A percentile compares a stretch with the other conserved stretches of the same genome.
These are phyloP conservation scores for Vipera latastei DNA, from an alignment of 2,797 vertebrate species.

Conservation along the genomic window DNA sequence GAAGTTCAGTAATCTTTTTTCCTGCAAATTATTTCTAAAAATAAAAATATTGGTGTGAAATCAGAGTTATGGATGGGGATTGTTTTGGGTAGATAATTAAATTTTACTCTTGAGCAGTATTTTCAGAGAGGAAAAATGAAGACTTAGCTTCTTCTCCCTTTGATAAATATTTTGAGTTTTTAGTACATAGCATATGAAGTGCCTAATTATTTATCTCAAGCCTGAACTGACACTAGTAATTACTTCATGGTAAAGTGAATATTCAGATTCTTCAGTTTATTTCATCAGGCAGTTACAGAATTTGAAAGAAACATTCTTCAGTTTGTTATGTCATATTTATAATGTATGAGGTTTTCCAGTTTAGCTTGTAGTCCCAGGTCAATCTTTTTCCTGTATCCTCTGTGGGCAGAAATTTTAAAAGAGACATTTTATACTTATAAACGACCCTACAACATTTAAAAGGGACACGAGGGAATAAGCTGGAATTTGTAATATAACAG, in stretches of 20 bases:
- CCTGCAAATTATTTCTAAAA: not conserved
- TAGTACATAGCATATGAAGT: not conserved
- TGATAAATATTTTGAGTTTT: slow-evolving; percentile 24
- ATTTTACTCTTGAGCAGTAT: not conserved
- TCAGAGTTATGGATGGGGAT: not conserved
- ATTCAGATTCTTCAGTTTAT: not conserved
- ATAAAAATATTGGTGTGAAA: not conserved
- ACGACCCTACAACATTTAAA: not conserved
- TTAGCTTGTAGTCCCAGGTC: not conserved
- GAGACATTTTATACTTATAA: not conserved
- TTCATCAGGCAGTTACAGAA: slow-evolving; percentile 3
- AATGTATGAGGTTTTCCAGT: not conserved
- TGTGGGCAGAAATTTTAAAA: not conserved
- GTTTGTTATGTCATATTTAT: not conserved
- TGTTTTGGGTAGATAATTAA: slow-evolving; percentile 21
- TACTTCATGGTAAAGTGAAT: not conserved
- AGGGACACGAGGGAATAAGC: not conserved
- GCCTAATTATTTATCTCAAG: slow-evolving; percentile 8
- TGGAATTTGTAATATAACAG: not conserved
- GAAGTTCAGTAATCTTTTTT: not conserved
- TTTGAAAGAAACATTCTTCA: slow-evolving; percentile 1
- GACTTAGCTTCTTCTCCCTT: not conserved
- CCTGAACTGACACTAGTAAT: slow-evolving; percentile 8
- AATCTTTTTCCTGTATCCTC: not conserved
- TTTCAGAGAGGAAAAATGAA: slow-evolving; percentile 11